A percentile compares a stretch with the other conserved stretches of the same genome.
Evolutionary conservation across 2,113 vertebrate species (phyloP).

Genomic region (Neofelis nebulosa): DNA sequence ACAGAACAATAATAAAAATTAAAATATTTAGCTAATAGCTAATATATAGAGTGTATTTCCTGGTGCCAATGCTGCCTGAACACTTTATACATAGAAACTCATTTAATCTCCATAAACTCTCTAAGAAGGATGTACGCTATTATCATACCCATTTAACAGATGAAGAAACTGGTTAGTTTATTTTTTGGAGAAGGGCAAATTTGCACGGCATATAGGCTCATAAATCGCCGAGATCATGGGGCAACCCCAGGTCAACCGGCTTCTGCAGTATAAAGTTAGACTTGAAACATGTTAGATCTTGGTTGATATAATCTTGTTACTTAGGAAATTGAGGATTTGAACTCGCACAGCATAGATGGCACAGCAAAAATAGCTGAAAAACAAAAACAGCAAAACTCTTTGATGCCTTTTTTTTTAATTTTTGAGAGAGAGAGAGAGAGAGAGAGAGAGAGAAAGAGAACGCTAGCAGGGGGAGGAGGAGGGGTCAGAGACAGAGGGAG

Average conservation of each 20-base stretch:
- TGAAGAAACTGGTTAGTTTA: background rate
- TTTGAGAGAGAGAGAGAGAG: too few species aligned
- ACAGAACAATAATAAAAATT: background rate
- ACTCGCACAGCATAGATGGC: background rate
- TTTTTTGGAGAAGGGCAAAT: background rate
- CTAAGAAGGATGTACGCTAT: background rate
- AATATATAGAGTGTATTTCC: background rate
- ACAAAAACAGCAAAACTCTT: background rate
- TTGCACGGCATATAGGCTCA: background rate
- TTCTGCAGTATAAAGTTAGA: background rate
- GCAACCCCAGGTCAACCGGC: background rate
- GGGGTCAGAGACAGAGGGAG: too few species aligned
- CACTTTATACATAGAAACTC: background rate
- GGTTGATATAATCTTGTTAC: background rate
- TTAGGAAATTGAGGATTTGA: background rate
- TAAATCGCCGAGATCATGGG: background rate
- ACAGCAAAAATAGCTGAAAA: background rate
- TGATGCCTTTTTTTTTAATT: background rate
- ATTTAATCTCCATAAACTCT: background rate
- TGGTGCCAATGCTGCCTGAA: background rate
- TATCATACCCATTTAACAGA: background rate
- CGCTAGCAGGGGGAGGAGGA: too few species aligned
- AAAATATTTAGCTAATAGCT: background rate
- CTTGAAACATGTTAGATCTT: background rate
- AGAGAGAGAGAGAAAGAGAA: too few species aligned